Evolutionary conservation across 2,888 invertebrate species (phyloP), one percentile per base, ranked within the genome.

Genomic region (Polydrusus pterygomalis): DNA sequence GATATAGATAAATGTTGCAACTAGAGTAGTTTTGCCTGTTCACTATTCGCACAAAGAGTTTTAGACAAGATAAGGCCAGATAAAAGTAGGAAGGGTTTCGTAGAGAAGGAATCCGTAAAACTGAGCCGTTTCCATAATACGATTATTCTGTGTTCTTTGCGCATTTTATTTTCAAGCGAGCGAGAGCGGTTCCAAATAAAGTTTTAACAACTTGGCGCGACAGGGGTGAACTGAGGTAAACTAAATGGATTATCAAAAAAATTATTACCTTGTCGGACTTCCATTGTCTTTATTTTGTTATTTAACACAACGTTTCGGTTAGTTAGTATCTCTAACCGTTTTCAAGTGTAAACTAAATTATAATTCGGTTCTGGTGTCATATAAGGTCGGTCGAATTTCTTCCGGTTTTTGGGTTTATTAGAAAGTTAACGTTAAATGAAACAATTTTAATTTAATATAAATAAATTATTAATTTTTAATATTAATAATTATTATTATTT

Each of bases 111-210:
- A 70, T 62, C 70, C 70, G 38, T 63, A 70, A 49, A 75, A 75
- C 71, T 71, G 71, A 75, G 60, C 65, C 54, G 71, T 75, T 67
- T 71, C 67, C 71, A 67, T 75, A 75, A 75, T 75, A 47, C 71
- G 75, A 75, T 75, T 75, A 75, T 71, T 75, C 64, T n/a, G 20
- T 54, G 51, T 68, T 18, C 67, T 60, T 75, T 75, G 75, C 70
- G 70, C 70, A 75, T 75, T 75, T 75, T 70, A 70, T 70, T 70
- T 60, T 74, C 20, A 17, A 74, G 49, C 68, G 20, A 68, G 25
- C 25, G 38, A 51, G 67, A 74, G 62, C 25, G 68, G 74, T 49
- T 64, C 56, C 45, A 64, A 64, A 69, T 74, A 68, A 67, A 67
- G 58, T 68, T 67, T 62, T 45, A 56, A 64, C 30, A 56, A 20